A percentile compares a stretch with the other conserved stretches of the same genome.
Conservation (phyloP, 92 coral and sea anemone genomes). For the Porites rus region DNA sequence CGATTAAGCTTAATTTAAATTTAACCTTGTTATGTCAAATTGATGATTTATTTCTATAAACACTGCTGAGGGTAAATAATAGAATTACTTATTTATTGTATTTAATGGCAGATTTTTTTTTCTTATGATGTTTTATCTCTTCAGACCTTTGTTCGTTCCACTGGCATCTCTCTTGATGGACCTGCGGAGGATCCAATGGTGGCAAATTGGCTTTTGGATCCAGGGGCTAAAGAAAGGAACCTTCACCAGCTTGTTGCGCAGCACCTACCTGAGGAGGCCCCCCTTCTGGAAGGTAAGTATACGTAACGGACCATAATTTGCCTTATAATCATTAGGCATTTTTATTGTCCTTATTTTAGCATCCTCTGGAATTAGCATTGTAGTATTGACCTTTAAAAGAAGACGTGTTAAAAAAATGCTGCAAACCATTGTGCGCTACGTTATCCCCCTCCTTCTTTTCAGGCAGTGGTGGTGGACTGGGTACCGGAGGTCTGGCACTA, state of each 20-base stretch:
- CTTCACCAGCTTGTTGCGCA: slow-evolving; percentile 87
- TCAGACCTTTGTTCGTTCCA: slow-evolving; percentile 80
- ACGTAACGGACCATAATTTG: no score
- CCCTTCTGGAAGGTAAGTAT: slow-evolving; percentile 78
- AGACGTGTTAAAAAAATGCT: no score
- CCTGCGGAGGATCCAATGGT: slow-evolving; percentile 90
- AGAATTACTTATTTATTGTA: no score
- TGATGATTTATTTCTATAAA: no score
- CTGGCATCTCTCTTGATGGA: slow-evolving; percentile 81
- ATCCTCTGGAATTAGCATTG: no score
- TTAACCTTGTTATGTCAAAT: no score
- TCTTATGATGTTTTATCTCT: neutral
- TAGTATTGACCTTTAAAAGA: no score
- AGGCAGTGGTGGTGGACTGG: slow-evolving; percentile 87
- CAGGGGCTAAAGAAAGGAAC: slow-evolving; percentile 87
- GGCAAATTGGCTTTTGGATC: slow-evolving; percentile 96
- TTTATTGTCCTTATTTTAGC: no score
- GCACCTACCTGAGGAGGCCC: slow-evolving; percentile 73
- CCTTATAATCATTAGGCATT: no score
- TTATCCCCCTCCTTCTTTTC: neutral
- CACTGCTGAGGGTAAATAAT: no score
- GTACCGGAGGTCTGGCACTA: slow-evolving; percentile 89
- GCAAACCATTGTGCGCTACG: no score
- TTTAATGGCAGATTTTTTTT: neutral
- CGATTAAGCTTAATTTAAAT: no score